These are phyloP conservation scores for Neolamprologus ventralis DNA, from an alignment of 2,113 vertebrate genomes.

Conservation along the genomic window DNA sequence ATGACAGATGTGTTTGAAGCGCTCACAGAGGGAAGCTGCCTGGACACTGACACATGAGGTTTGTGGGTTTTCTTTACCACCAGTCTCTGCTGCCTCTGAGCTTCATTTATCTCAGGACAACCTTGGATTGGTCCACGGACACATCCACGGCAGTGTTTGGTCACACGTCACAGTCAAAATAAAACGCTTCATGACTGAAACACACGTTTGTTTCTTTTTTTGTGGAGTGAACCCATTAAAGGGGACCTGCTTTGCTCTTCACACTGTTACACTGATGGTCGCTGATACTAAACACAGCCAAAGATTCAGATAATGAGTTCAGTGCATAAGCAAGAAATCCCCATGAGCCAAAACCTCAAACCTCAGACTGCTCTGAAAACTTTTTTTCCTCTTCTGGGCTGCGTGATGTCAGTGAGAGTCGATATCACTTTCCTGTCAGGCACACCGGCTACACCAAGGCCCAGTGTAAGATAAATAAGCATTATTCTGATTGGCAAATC, in stretches of 20 bases:
- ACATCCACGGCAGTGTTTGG: fast-evolving
- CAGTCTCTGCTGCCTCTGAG: not conserved
- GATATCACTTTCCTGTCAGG: not conserved
- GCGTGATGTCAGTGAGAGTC: fast-evolving
- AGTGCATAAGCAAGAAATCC: fast-evolving
- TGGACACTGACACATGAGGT: not conserved
- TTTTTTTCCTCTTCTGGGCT: not conserved
- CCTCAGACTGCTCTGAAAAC: not conserved
- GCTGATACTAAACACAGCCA: not conserved
- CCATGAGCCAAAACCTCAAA: fast-evolving
- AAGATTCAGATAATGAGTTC: fast-evolving
- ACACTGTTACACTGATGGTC: fast-evolving
- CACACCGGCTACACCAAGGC: fast-evolving
- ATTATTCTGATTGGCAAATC: not conserved
- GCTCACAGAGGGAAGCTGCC: not conserved
- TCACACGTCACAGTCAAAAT: not conserved
- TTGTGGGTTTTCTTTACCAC: not conserved
- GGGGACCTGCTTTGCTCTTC: not conserved
- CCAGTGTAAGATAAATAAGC: not conserved
- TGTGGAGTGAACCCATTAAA: not conserved
- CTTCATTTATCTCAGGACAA: not conserved
- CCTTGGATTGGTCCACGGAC: not conserved
- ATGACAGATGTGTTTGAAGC: not conserved
- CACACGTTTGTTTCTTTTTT: fast-evolving
- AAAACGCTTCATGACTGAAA: not conserved